Conservation (phyloP, 1,140 invertebrate species). For the Dufourea novaeangliae region DNA sequence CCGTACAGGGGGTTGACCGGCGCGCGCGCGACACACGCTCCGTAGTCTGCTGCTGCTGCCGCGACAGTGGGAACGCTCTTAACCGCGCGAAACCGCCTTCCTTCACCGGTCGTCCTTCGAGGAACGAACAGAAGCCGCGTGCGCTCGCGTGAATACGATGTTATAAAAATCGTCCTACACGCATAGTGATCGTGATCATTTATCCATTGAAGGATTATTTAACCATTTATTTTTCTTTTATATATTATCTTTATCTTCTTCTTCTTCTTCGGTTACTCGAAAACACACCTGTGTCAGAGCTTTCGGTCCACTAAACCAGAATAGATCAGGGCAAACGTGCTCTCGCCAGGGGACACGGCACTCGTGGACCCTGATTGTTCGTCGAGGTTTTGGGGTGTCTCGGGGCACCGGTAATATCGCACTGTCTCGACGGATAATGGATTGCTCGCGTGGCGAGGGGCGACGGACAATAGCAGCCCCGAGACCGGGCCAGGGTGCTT, state of each 20-base stretch:
- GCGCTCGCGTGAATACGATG: too few relatives aligned
- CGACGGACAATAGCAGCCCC: constrained; percentile 36
- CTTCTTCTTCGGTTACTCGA: too few relatives aligned
- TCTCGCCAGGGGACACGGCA: neutral
- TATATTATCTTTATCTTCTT: too few relatives aligned
- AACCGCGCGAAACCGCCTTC: neutral
- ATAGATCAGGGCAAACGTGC: too few relatives aligned
- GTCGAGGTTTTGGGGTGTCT: neutral
- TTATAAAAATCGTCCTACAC: too few relatives aligned
- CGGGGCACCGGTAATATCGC: neutral
- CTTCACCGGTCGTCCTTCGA: neutral
- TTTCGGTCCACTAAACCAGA: too few relatives aligned
- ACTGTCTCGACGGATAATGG: constrained; percentile 21
- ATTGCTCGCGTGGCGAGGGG: constrained; percentile 38
- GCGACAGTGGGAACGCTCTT: neutral
- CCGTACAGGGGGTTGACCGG: constrained; percentile 2
- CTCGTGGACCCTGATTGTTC: neutral
- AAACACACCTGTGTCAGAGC: too few relatives aligned
- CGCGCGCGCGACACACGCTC: constrained; percentile 1
- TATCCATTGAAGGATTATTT: too few relatives aligned
- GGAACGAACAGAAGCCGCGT: neutral
- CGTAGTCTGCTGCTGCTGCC: neutral
- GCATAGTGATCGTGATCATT: too few relatives aligned
- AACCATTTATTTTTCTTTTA: too few relatives aligned
- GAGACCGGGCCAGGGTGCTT: constrained; percentile 4